Base-by-base conservation (phyloP, 2,797 vertebrate genomes). In the Lemur catta region DNA sequence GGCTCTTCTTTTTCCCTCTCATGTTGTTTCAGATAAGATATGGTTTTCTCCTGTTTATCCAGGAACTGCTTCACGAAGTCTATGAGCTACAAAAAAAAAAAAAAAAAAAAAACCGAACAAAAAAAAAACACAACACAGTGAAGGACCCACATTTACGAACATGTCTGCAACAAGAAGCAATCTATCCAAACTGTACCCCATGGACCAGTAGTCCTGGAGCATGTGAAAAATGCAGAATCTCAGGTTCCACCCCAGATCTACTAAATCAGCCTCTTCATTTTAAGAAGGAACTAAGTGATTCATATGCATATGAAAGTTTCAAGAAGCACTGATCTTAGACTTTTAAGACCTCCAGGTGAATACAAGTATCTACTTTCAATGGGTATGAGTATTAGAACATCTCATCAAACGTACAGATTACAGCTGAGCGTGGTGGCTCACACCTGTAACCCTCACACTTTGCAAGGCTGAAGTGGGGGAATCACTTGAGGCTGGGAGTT, bases 11-110 rank as follows among this genome's bases (percentile, higher is more conserved):
- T 11, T 26, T 8, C 4, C n/a, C n/a, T 46, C 43, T 94, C 41
- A 74, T 93, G 80, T 1, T 30, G 12, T n/a, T 57, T 26, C 90
- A 98, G 63, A 65, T 43, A 76, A 0, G 4, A 10, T 94, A 80
- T 89, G 75, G 67, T 85, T 33, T 13, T 92, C 22, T 2, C 55
- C 72, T 97, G 93, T 82, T 88, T 87, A 74, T 6, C 3, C 41
- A 96, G 10, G 41, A 71, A 91, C 4, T 33, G 48, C 35, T 28
- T 55, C 26, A 80, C 2, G 28, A 97, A 67, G 4, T 8, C 3
- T 82, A 74, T 2, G 13, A 97, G 91, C 97, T 97, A 79, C 38
- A 87, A 69, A 81, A 57, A 84, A 48, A 92, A 87, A 76, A 55
- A 55, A 55, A 22, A 7, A 52, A 18, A 6, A 84, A 48, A 92